phyloP scores from a whole-genome alignment of 2,797 vertebrate genomes.

The Crocodylus rhombifer region DNA sequence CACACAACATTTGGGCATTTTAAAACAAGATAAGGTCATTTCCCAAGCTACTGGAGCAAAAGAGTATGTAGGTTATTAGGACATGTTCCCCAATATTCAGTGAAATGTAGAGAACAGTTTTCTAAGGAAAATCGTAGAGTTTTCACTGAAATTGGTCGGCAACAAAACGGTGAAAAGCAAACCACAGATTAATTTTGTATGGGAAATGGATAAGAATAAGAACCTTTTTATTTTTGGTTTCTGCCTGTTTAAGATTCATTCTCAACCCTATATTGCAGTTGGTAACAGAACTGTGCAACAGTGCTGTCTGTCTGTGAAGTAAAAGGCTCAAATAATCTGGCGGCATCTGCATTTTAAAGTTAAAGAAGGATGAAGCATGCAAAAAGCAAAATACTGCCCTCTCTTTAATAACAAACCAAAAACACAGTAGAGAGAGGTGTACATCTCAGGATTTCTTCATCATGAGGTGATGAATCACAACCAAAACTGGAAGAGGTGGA shows the following conservation, averaged over 20 bases:
- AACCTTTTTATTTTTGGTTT: not conserved
- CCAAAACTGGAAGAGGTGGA: not conserved
- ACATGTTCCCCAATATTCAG: not conserved
- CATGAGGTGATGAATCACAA: not conserved
- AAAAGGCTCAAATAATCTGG: not conserved
- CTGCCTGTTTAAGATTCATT: not conserved
- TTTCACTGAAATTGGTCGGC: too few relatives aligned
- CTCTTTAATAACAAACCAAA: not conserved
- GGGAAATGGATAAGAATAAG: not conserved
- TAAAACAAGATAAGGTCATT: too few relatives aligned
- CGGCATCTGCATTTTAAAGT: not conserved
- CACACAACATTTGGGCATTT: not conserved
- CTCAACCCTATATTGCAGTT: not conserved
- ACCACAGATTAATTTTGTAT: not conserved
- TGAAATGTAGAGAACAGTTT: not conserved
- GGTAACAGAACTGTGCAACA: not conserved
- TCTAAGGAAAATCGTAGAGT: not conserved
- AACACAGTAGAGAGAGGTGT: not conserved
- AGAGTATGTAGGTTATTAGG: not conserved
- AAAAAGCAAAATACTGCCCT: not conserved
- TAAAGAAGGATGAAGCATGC: not conserved
- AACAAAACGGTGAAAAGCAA: too few relatives aligned
- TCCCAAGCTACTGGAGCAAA: not conserved
- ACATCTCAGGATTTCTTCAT: not conserved
- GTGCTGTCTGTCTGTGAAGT: not conserved